These are phyloP conservation scores for Cyanistes caeruleus DNA, from an alignment of 2,113 vertebrate species.

Conservation along the genomic window DNA sequence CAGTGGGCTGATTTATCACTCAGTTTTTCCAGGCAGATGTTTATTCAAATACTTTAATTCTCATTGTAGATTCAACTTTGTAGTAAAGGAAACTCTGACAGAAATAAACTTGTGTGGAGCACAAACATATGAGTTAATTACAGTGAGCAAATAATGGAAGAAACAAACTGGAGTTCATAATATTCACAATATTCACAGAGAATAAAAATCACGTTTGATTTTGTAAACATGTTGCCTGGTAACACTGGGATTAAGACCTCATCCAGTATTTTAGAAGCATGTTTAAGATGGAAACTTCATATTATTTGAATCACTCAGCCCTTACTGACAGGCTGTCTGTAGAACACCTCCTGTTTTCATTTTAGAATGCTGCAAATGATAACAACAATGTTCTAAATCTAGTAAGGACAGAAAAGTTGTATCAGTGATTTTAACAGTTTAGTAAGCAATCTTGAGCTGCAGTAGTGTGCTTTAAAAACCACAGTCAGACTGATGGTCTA, in stretches of 20 bases:
- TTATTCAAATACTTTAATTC: not conserved
- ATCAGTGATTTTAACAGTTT: not conserved
- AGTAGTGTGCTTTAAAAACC: not conserved
- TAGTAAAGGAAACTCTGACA: not conserved
- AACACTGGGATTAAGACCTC: not conserved
- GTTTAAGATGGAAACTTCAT: not conserved
- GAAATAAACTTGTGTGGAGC: not conserved
- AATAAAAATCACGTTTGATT: not conserved
- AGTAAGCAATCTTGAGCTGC: not conserved
- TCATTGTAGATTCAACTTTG: not conserved
- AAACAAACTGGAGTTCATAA: not conserved
- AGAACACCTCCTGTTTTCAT: not conserved
- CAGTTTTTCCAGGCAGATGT: not conserved
- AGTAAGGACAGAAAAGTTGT: not conserved
- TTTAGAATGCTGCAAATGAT: not conserved
- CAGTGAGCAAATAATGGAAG: not conserved
- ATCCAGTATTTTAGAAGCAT: not conserved
- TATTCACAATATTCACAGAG: not conserved
- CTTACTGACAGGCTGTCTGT: not conserved
- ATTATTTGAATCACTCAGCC: not conserved
- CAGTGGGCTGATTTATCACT: not conserved
- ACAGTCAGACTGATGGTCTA: not conserved
- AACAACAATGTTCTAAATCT: not conserved
- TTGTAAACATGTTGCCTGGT: constrained; percentile 1
- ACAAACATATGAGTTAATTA: not conserved